Evolutionary conservation across 2,888 invertebrate species (phyloP), one percentile per base, ranked within the genome.

Genomic region (Heliconius aoede): DNA sequence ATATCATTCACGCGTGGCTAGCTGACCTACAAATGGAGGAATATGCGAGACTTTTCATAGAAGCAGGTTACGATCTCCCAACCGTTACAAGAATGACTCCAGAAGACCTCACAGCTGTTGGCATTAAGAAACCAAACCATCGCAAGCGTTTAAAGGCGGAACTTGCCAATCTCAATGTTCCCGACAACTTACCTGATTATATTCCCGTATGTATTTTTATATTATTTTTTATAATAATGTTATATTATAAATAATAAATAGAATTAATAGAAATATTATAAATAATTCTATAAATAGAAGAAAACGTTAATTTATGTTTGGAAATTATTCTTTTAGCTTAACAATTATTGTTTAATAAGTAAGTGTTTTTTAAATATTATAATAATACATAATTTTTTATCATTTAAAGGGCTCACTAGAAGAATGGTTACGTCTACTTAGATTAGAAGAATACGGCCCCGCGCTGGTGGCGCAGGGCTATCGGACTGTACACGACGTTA

Each of bases 71-170:
- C 90, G 99, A 99, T 94, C 96, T 99, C 94, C 97, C 98, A 36
- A 99, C 99, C 2, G 98, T 99, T 86, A 98, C 99, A n/a, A 96
- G 99, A 84, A 99, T 99, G 99, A 99, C 99, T 21, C 99, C 99
- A 0, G 99, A 99, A 94, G 98, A 97, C 94, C 95, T 97, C 84
- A 97, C 97, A 67, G 97, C 97, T 74, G 97, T 97, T 86, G 97
- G 97, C 85, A 99, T 99, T 84, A 99, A 99, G 88, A 99, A 99
- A 92, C 99, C 99, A 58, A 98, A 98, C 89, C 99, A 99, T 91
- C 96, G 99, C 83, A 99, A 99, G 90, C 96, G 98, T 85, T 96
- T 99, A 87, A 99, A 99, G 95, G 97, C 98, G 77, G 99, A 99
- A 94, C 99, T 99, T 88, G 98, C 98, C 82, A 97, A 98, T 89